Conservation (phyloP, 2,888 invertebrate species). For the Caenorhabditis sulstoni region DNA sequence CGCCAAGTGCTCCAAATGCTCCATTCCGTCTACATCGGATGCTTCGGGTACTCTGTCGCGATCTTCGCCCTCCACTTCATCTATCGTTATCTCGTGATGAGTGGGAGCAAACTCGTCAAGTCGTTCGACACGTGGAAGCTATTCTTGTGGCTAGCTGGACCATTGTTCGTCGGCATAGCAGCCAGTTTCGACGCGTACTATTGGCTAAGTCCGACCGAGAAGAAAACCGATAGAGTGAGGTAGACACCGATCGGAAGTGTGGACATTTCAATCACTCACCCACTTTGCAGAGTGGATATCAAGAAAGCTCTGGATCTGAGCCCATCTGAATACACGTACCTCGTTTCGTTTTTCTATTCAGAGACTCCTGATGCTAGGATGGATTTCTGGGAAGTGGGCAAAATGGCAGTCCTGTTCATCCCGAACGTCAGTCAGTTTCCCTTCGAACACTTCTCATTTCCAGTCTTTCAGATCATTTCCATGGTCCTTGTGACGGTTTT, state of each 20-base stretch:
- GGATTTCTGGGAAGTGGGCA: background rate
- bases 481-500: background rate
- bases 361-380: background rate
- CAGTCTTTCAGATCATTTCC: background rate
- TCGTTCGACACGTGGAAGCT: background rate
- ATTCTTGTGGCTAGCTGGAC: background rate
- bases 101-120: background rate
- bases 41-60: background rate
- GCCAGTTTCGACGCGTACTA: background rate
- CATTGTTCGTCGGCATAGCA: background rate
- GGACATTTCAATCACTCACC: no score
- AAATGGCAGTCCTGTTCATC: background rate
- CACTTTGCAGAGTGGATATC: background rate
- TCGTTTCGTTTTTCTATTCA: background rate
- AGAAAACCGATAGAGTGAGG: background rate
- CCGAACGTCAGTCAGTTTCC: background rate
- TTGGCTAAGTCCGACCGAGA: background rate
- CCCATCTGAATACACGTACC: background rate
- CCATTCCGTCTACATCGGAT: background rate
- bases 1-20: background rate
- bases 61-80: slow-evolving; percentile 11
- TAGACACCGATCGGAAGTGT: background rate
- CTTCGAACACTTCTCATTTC: background rate
- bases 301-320: background rate
- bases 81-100: slow-evolving; percentile 8